phyloP scores from a whole-genome alignment of 2,888 invertebrate genomes.

The Autographa pulchrina region DNA sequence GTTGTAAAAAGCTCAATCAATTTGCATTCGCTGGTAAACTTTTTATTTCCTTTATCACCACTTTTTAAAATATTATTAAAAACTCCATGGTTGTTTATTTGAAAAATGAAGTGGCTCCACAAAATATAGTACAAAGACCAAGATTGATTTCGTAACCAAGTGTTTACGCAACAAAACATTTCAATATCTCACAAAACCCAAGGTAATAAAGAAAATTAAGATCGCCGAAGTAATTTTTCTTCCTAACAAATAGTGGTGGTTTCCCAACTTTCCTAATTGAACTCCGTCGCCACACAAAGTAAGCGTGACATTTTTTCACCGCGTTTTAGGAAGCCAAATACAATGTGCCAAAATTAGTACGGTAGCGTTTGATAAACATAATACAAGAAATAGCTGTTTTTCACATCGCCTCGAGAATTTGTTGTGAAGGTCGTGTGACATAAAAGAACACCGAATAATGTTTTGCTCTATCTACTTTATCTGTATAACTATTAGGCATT shows the following conservation, averaged over 20 bases:
- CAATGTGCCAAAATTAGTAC: constrained; percentile 30
- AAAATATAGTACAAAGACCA: no score
- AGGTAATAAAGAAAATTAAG: not conserved
- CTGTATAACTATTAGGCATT: not conserved
- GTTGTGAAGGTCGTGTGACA: constrained; percentile 27
- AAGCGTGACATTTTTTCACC: constrained; percentile 15
- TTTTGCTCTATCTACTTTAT: not conserved
- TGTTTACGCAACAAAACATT: no score
- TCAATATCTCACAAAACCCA: no score
- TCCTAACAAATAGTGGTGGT: not conserved
- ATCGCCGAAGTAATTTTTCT: not conserved
- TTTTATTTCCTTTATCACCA: no score
- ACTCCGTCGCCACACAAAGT: constrained; percentile 9
- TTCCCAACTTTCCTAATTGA: constrained; percentile 1
- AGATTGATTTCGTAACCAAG: no score
- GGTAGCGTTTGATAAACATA: constrained; percentile 18
- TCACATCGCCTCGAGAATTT: constrained; percentile 19
- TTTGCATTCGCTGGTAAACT: no score
- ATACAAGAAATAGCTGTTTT: constrained; percentile 9
- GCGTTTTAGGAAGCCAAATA: constrained; percentile 9
- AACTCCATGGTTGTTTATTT: no score
- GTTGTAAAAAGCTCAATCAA: no score
- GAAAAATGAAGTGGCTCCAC: no score
- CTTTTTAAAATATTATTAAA: no score
- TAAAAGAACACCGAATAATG: constrained; percentile 14